phyloP scores from a whole-genome alignment of 2,797 vertebrate genomes.

The Linurgus olivaceus region DNA sequence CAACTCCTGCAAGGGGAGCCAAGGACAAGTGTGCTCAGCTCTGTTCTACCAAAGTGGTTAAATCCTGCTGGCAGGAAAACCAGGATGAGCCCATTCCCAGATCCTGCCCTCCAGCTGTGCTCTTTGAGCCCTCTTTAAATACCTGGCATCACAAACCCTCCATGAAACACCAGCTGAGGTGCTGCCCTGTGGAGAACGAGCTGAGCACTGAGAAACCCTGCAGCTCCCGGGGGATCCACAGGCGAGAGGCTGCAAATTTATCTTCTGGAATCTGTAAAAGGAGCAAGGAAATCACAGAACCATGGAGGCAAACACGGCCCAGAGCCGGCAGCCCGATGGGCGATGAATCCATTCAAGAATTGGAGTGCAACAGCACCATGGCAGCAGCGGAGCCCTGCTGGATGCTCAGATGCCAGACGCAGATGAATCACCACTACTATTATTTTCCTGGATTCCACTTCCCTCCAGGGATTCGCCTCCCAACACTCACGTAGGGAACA shows the following conservation, averaged over 20 bases:
- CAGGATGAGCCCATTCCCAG: neutral
- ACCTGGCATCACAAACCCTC: neutral
- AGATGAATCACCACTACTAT: slow-evolving; percentile 7
- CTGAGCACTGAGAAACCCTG: neutral
- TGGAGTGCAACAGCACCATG: rapidly evolving
- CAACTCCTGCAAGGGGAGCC: neutral
- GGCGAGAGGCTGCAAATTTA: neutral
- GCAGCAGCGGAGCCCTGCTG: neutral
- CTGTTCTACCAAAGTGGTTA: neutral
- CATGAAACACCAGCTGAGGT: neutral
- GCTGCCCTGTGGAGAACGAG: neutral
- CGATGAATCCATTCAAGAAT: neutral
- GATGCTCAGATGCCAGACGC: neutral
- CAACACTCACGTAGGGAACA: neutral
- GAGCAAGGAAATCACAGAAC: neutral
- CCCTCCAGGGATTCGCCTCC: neutral
- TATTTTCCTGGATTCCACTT: slow-evolving; percentile 28
- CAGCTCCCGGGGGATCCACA: neutral
- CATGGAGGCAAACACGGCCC: neutral
- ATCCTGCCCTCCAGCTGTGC: neutral
- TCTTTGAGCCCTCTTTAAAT: neutral
- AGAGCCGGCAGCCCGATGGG: neutral
- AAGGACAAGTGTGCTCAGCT: neutral
- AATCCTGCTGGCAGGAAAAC: neutral
- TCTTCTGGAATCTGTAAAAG: neutral